Evolutionary conservation across 92 coral and sea anemone species (phyloP), one percentile per base, ranked within the genome.

Genomic region (Isaurus tuberculatus): DNA sequence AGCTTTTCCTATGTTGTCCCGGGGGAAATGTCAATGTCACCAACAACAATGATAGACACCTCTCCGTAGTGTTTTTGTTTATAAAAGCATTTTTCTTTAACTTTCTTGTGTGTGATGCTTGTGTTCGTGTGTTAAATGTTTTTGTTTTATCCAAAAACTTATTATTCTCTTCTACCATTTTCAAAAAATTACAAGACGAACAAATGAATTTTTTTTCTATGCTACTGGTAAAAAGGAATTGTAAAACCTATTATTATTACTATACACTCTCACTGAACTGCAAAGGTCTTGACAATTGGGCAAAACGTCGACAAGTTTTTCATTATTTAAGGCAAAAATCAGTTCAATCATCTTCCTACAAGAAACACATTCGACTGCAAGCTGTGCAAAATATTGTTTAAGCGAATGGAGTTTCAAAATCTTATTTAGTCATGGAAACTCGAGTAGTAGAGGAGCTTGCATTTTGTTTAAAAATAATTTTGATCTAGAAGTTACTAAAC

Each of bases 331-430:
- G 67, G 31, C 67, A 61, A 61, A 61, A 61, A 61, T 31, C 8
- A 61, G 67, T 61, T 61, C 67, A 61, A 61, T 61, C 67, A 61
- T 61, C 31, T 61, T 61, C 67, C 51, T 34, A 29, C 74, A 80
- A 65, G 64, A 80, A 80, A 72, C 37, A 43, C 85, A 81, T 66
- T 81, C 49, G 66, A 81, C 77, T 29, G 64, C 70, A 81, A 81
- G 58, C 51, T 19, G 40, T 44, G 31, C 9, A 66, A 40, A 65
- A 32, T 43, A 32, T 34, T 65, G 85, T 74, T 55, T 73, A 48
- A 73, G 65, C n/a, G 77, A 81, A 81, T 81, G 85, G 67, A 77
- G 77, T 44, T 81, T 43, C 19, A 65, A 67, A 67, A 51, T 73
- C 37, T 27, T 68, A 20, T 81, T 81, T 37, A 80, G 85, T 48